These are phyloP conservation scores for Euglossa dilemma DNA, from an alignment of 1,140 invertebrate genomes.

Conservation along the genomic window DNA sequence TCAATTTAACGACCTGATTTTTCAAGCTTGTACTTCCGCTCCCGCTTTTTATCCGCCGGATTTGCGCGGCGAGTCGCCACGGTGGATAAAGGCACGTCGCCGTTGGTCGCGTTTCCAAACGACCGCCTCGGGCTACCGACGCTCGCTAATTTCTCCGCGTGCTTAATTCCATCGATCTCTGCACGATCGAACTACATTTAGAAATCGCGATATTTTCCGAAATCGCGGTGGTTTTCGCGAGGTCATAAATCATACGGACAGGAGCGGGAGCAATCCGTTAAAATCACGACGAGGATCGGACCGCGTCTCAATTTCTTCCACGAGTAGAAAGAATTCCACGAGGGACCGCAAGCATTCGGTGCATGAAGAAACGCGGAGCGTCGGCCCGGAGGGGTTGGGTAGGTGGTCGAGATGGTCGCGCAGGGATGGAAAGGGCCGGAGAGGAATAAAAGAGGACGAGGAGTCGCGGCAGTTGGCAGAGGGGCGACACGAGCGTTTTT, in stretches of 20 bases:
- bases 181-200: too few species aligned
- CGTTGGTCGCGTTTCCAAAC: not conserved
- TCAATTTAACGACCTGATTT: constrained; percentile 58
- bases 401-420: too few species aligned
- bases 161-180: too few species aligned
- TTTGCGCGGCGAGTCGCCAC: not conserved
- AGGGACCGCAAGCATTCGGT: constrained; percentile 24
- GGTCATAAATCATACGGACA: not conserved
- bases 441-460: constrained; percentile 5
- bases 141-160: not conserved
- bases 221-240: not conserved
- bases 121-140: not conserved
- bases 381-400: too few species aligned
- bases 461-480: constrained; percentile 25
- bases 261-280: too few species aligned
- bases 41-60: not conserved
- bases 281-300: not conserved
- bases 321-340: constrained; percentile 6
- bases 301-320: constrained; percentile 8
- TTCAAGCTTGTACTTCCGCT: not conserved
- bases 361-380: constrained; percentile 26
- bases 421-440: not conserved
- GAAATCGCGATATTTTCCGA: too few species aligned
- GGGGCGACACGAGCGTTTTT: constrained; percentile 16
- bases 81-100: too few species aligned